Conservation (phyloP, 1,140 invertebrate species). For the Homalodisca vitripennis region DNA sequence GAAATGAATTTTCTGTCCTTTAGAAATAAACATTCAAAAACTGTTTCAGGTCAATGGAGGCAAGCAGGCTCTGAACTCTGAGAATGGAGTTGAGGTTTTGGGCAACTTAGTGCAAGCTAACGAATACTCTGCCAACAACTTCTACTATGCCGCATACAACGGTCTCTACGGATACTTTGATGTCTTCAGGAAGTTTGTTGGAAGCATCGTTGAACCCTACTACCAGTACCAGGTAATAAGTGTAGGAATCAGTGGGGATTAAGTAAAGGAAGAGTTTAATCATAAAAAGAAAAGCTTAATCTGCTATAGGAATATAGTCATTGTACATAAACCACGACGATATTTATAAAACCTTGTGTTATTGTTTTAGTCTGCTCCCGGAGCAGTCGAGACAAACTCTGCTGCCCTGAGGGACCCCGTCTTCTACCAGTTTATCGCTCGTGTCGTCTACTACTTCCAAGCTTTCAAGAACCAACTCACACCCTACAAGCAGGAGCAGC, state of each 20-base stretch:
- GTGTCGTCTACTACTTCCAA: constrained; percentile 53
- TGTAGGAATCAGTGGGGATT: not conserved
- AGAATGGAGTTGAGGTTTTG: constrained; percentile 49
- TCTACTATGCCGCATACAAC: constrained; percentile 53
- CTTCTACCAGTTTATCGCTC: constrained; percentile 54
- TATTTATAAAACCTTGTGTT: not conserved
- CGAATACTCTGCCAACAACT: constrained; percentile 23
- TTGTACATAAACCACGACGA: not conserved
- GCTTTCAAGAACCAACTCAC: constrained; percentile 53
- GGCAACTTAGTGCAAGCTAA: constrained; percentile 49
- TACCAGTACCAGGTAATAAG: constrained; percentile 43
- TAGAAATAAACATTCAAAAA: not conserved
- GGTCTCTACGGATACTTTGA: constrained; percentile 56
- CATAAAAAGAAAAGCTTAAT: not conserved
- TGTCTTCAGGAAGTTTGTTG: constrained; percentile 48
- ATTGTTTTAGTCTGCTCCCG: constrained; percentile 46
- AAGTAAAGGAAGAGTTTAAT: not conserved
- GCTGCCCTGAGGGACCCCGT: constrained; percentile 54
- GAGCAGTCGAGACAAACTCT: constrained; percentile 50
- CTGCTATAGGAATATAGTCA: not conserved
- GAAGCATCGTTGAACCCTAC: constrained; percentile 51
- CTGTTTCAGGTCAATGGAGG: constrained; percentile 41
- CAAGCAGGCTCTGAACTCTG: constrained; percentile 43
- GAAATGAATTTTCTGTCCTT: too few relatives aligned
- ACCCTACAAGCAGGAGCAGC: constrained; percentile 56